A percentile compares a stretch with the other conserved stretches of the same genome.
Evolutionary conservation across 1,140 invertebrate species (phyloP).

Genomic region (Drosophila tristis): DNA sequence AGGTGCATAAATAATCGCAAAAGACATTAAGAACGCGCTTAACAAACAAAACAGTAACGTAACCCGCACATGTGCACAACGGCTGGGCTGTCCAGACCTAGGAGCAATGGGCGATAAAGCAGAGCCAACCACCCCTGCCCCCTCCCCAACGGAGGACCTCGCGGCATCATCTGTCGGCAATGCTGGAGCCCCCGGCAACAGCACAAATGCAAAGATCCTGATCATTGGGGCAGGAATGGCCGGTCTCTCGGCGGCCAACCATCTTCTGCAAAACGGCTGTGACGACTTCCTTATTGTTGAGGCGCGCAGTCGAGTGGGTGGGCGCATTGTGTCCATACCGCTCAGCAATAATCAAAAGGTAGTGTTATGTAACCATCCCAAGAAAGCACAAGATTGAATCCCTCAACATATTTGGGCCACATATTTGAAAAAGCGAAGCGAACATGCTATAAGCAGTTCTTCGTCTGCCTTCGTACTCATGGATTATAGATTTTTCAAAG

Average conservation of each 20-base stretch:
- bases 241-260: slow-evolving; percentile 93
- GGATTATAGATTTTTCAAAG: slow-evolving; percentile 75
- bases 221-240: slow-evolving; percentile 95
- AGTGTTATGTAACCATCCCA: slow-evolving; percentile 66
- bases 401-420: no score
- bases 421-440: background rate
- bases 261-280: slow-evolving; percentile 92
- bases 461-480: slow-evolving; percentile 13
- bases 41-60: slow-evolving; percentile 12
- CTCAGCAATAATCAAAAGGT: slow-evolving; percentile 87
- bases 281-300: slow-evolving; percentile 92
- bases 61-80: slow-evolving; percentile 43
- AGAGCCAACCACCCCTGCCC: slow-evolving; percentile 73
- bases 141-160: slow-evolving; percentile 72
- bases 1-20: slow-evolving; percentile 21
- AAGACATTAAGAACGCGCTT: slow-evolving; percentile 12
- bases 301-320: slow-evolving; percentile 91
- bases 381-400: background rate
- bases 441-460: slow-evolving; percentile 27
- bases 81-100: background rate
- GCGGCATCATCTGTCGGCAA: slow-evolving; percentile 13
- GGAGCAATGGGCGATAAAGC: slow-evolving; percentile 62
- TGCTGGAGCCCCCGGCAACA: slow-evolving; percentile 22
- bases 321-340: slow-evolving; percentile 90
- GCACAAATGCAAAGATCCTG: slow-evolving; percentile 87